A percentile compares a stretch with the other conserved stretches of the same genome.
These are phyloP conservation scores for Vulpes vulpes DNA, from an alignment of 2,113 vertebrate species.

Conservation along the genomic window DNA sequence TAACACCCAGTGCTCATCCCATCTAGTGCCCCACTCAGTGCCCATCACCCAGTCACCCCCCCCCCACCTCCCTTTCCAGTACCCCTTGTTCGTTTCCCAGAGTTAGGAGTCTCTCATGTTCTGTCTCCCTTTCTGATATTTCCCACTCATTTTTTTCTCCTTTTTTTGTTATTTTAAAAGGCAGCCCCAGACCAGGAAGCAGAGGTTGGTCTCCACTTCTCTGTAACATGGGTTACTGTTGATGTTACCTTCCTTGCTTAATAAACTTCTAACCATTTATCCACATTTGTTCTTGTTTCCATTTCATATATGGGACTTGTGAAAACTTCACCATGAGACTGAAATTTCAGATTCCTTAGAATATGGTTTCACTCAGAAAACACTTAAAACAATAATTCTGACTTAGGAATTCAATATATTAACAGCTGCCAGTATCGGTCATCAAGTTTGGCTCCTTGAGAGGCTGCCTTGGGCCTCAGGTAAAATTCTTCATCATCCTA, in stretches of 20 bases:
- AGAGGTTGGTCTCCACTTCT: neutral
- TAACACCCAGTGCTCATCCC: too few relatives aligned
- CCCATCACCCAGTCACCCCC: too few relatives aligned
- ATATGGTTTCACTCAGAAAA: slow-evolving; percentile 70
- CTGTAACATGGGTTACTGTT: neutral
- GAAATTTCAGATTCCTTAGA: slow-evolving; percentile 59
- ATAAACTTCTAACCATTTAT: slow-evolving; percentile 32
- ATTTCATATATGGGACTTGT: neutral
- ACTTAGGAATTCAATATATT: slow-evolving; percentile 65
- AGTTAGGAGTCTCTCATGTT: too few relatives aligned
- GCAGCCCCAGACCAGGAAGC: neutral
- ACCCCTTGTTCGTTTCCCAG: too few relatives aligned
- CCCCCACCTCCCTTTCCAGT: too few relatives aligned
- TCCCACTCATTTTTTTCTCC: neutral
- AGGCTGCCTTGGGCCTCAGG: slow-evolving; percentile 25
- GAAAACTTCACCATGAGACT: slow-evolving; percentile 35
- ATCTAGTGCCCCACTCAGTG: too few relatives aligned
- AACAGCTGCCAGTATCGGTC: slow-evolving; percentile 54
- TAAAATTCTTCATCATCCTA: slow-evolving; percentile 58
- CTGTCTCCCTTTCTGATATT: too few relatives aligned
- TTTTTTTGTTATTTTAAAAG: neutral
- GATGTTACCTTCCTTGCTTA: slow-evolving; percentile 27
- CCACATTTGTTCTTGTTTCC: slow-evolving; percentile 48
- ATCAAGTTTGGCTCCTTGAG: slow-evolving; percentile 59
- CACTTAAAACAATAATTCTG: slow-evolving; percentile 67